Base-by-base conservation (phyloP, 2,797 vertebrate species). In the Peromyscus melanophrys region DNA sequence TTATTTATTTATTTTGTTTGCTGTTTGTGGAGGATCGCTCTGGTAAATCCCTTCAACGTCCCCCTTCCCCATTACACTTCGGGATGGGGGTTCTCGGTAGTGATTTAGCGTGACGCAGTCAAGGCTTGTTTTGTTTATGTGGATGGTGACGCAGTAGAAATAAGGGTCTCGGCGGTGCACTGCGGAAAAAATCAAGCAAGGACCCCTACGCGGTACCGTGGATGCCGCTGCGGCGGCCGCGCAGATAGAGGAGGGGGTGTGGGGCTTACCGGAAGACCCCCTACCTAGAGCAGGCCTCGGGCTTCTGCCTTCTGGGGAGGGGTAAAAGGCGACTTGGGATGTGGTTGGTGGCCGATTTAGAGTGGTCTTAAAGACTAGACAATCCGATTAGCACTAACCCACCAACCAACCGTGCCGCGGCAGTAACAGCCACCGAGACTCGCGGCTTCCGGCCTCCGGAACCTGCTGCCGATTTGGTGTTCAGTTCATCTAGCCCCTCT, bases 141-240 rank as follows among this genome's bases (percentile, higher is more conserved):
- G 82, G 34, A 80, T 16, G 55, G 43, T 52, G 96, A 97, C 78
- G 84, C 92, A 89, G 80, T 37, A 69, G 67, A 90, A 57, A 80
- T 81, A 27, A 94, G 89, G 80, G 95, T 96, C 92, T 93, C 6
- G 1, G 29, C 29, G 2, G 1, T 4, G 37, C 43, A 40, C 31
- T 31, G n/a, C 29, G 1, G 75, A 78, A 31, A 40, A 61, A 93
- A 37, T 3, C 29, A 8, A 40, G 46, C 73, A 2, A 90, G 80
- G 16, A 17, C 69, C 84, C 92, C 71, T 37, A 6, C 63, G 63
- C 8, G 1, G 40, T 86, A 17, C 29, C 0, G 49, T 67, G 3
- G 73, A 23, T 23, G 37, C 75, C 7, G 75, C 82, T 13, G 77
- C 63, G 2, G 63, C 63, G 13, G 75, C 69, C 4, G 57, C 52